Percentiles rank a stretch among this genome's conserved stretches.
These are phyloP conservation scores for Brachyrhaphis roseni DNA, from an alignment of 2,797 vertebrate genomes.

Conservation along the genomic window DNA sequence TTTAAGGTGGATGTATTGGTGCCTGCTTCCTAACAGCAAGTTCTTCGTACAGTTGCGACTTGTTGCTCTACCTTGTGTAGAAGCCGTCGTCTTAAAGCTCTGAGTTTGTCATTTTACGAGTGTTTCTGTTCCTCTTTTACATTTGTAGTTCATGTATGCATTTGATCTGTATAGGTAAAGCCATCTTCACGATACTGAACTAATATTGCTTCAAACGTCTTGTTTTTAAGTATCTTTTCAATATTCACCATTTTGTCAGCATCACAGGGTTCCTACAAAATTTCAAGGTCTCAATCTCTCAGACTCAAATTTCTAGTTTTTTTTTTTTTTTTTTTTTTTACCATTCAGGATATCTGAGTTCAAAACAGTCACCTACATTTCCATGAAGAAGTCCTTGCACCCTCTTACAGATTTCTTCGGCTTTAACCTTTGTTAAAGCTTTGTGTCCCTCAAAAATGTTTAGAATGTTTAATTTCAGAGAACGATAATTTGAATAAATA, in stretches of 20 bases:
- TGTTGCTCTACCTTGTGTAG: conserved; percentile 57
- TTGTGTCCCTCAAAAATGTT: neutral
- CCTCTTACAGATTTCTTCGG: neutral
- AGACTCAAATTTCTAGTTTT: neutral
- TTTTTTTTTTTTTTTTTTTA: neutral
- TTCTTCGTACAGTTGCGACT: conserved; percentile 54
- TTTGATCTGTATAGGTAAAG: conserved; percentile 76
- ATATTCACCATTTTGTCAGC: conserved; percentile 66
- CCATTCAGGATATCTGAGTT: neutral
- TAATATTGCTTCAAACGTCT: conserved; percentile 71
- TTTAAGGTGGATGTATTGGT: conserved; percentile 19
- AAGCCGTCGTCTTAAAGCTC: conserved; percentile 65
- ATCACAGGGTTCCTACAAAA: conserved; percentile 34
- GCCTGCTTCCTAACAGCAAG: conserved; percentile 33
- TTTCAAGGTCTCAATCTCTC: neutral
- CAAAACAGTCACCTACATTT: neutral
- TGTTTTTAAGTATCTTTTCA: conserved; percentile 78
- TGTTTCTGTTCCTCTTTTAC: conserved; percentile 63
- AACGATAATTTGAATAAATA: neutral
- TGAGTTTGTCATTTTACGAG: conserved; percentile 61
- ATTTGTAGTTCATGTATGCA: conserved; percentile 72
- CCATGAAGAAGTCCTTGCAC: neutral
- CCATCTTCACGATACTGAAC: conserved; percentile 66
- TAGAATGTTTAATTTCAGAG: neutral
- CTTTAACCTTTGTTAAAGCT: no score